Percentiles rank a stretch among this genome's conserved stretches.
phyloP scores from a whole-genome alignment of 2,888 invertebrate species.

The Rhagonycha lutea region DNA sequence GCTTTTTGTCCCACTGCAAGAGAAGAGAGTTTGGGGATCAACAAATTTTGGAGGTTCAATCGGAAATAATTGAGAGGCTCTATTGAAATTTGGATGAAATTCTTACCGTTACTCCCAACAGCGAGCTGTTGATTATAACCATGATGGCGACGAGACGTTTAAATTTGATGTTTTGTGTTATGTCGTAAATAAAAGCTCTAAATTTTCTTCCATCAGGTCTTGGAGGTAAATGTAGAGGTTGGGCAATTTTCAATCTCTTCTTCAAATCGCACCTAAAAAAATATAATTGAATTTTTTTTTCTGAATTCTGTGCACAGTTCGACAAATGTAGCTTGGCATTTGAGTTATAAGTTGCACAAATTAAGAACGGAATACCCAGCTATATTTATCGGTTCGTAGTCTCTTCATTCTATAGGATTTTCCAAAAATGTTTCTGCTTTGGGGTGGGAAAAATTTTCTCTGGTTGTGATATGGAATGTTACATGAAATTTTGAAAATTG shows the following conservation, averaged over 20 bases:
- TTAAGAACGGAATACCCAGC: too few relatives aligned
- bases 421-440: too few relatives aligned
- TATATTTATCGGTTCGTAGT: too few relatives aligned
- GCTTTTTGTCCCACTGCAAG: constrained; percentile 83
- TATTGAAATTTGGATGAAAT: background rate
- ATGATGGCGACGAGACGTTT: constrained; percentile 93
- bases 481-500: background rate
- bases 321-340: too few relatives aligned
- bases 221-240: constrained; percentile 96
- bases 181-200: constrained; percentile 94
- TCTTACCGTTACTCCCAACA: constrained; percentile 85
- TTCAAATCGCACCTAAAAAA: constrained; percentile 87
- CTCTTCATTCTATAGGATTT: too few relatives aligned
- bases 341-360: too few relatives aligned
- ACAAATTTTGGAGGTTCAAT: too few relatives aligned
- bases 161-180: constrained; percentile 95
- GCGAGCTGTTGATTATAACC: constrained; percentile 89
- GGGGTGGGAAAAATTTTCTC: background rate
- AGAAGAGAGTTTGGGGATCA: background rate
- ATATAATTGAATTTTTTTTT: background rate
- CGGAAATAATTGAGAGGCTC: too few relatives aligned
- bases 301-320: too few relatives aligned
- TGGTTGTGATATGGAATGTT: too few relatives aligned
- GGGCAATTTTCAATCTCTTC: constrained; percentile 97
- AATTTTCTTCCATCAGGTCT: constrained; percentile 92